Base-by-base conservation (phyloP, 1,140 invertebrate species). In the Lutraria rhynchaena region DNA sequence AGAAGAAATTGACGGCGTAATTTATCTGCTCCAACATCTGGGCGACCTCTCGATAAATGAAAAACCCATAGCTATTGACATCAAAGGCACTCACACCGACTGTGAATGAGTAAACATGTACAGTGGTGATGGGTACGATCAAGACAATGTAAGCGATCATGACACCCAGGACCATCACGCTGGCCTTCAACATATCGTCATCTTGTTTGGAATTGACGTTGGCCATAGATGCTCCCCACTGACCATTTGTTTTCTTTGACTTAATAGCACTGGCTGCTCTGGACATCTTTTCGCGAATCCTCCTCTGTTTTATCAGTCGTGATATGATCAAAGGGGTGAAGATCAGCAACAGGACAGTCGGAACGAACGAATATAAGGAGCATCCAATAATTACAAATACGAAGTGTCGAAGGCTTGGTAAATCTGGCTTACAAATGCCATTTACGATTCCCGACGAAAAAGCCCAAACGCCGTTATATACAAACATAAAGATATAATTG, bases 1-100 rank as follows among this genome's bases (percentile, higher is more conserved):
- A 63, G 13, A 85, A 82, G 53, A 88, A 88, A 53, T 88, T 88
- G 41, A 85, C 74, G 7, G 83, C 65, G 67, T 87, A 85, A 55
- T 88, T 88, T 15, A 85, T 70, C 33, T 83, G 85, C 27, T 87
- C 87, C 22, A 87, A 33, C 9, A 84, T 73, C 55, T 84, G 83
- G 17, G 83, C 49, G 17, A 85, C 41, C 17, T 85, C 71, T 13
- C 73, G 33, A 35, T 65, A 83, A 24, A 84, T 69, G 33, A 84
- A 29, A 15, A 84, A 77, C 3, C 55, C 46, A 3, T 44, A 27
- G 24, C 60, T 57, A 29, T 78, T 83, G 3, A 53, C 57, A 4
- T 81, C 82, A 37, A 85, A 87, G 1, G 75, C 46, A 27, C 83
- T 78, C 3, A 77, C 35, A 15, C 82, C 69, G 19, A 22, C 44